Evolutionary conservation across 2,797 vertebrate genomes (phyloP).

Genomic region (Phalloptychus januarius): DNA sequence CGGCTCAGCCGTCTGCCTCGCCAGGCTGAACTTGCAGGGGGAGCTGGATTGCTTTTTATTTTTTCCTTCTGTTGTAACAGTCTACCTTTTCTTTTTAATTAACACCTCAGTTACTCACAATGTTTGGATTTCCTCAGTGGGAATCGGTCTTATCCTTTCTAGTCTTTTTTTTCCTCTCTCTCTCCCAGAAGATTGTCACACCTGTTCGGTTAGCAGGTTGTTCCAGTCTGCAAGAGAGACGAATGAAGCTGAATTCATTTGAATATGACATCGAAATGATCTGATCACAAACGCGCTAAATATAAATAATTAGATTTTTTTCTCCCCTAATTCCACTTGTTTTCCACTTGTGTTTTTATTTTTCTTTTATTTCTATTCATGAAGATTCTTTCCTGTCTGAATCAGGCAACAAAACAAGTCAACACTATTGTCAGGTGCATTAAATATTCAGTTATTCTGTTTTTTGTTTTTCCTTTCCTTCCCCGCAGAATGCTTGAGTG

Average conservation of each 20-base stretch:
- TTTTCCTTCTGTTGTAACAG: constrained; percentile 58
- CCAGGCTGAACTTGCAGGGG: constrained; percentile 58
- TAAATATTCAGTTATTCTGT: constrained; percentile 82
- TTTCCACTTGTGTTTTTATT: not conserved
- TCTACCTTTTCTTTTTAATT: constrained; percentile 77
- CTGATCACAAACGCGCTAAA: constrained; percentile 44
- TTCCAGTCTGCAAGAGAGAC: constrained; percentile 32
- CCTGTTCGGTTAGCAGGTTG: constrained; percentile 74
- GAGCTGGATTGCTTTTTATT: constrained; percentile 27
- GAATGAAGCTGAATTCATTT: constrained; percentile 31
- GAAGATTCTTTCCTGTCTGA: constrained; percentile 40
- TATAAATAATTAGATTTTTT: constrained; percentile 52
- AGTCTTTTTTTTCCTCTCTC: constrained; percentile 32
- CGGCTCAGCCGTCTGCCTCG: constrained; percentile 66
- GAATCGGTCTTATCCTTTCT: constrained; percentile 53
- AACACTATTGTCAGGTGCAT: constrained; percentile 73
- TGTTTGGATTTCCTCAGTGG: constrained; percentile 65
- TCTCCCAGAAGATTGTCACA: constrained; percentile 65
- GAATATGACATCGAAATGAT: constrained; percentile 42
- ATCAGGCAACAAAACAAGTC: constrained; percentile 75
- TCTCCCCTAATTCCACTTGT: constrained; percentile 13
- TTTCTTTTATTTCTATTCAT: constrained; percentile 35
- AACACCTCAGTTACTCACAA: constrained; percentile 75
- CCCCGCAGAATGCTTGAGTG: constrained; percentile 70
- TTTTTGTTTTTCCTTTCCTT: constrained; percentile 47